A percentile compares a stretch with the other conserved stretches of the same genome.
phyloP scores from a whole-genome alignment of 2,113 vertebrate species.

The Pseudopodoces humilis region DNA sequence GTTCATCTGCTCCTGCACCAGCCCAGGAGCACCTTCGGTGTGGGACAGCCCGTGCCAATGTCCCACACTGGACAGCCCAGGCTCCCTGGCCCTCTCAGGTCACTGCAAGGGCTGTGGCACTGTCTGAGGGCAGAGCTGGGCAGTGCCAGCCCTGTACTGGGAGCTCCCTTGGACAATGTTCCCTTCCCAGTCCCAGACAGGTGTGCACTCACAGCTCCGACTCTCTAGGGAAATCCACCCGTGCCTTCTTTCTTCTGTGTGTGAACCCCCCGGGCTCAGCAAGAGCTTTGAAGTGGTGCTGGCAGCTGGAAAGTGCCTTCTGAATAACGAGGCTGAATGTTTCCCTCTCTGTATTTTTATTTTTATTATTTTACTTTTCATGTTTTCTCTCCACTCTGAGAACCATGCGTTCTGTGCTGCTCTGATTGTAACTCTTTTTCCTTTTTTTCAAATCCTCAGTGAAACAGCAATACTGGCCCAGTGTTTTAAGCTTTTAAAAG shows the following conservation, averaged over 20 bases:
- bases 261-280: not conserved
- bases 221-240: not conserved
- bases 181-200: not conserved
- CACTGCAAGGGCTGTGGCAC: not conserved
- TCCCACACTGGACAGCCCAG: rapidly evolving
- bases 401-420: not conserved
- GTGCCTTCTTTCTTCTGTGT: not conserved
- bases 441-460: not conserved
- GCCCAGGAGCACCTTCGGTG: not conserved
- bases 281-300: not conserved
- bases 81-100: too few species aligned
- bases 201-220: not conserved
- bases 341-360: not conserved
- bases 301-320: not conserved
- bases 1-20: not conserved
- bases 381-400: not conserved
- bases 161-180: not conserved
- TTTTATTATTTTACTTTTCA: not conserved
- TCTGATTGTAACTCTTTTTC: not conserved
- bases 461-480: not conserved
- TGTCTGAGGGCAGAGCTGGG: not conserved
- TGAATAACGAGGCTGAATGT: not conserved
- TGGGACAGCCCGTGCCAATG: not conserved
- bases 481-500: not conserved
- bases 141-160: not conserved